Evolutionary conservation across 2,797 vertebrate species (phyloP).

Genomic region (Myripristis jacobus): DNA sequence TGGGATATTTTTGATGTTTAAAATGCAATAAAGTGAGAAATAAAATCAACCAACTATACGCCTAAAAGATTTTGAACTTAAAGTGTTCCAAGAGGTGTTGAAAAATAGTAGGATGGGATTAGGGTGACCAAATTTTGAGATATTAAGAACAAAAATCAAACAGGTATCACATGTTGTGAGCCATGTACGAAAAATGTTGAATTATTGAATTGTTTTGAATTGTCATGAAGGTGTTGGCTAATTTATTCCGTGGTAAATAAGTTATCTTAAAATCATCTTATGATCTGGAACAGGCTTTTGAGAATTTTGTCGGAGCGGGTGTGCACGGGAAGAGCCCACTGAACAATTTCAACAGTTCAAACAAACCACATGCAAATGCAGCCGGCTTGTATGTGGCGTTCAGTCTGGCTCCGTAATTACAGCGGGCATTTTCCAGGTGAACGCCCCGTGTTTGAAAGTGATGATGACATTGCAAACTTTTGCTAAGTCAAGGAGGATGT

Average conservation of each 20-base stretch:
- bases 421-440: background rate
- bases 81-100: constrained; percentile 30
- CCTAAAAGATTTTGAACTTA: constrained; percentile 46
- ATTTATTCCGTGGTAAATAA: constrained; percentile 43
- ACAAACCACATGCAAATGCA: background rate
- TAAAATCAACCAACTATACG: constrained; percentile 46
- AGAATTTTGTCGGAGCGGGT: too few species aligned
- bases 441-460: background rate
- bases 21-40: constrained; percentile 39
- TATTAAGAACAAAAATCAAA: constrained; percentile 26
- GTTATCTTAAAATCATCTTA: constrained; percentile 42
- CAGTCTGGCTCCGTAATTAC: background rate
- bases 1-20: too few species aligned
- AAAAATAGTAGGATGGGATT: too few species aligned
- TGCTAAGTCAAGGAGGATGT: too few species aligned
- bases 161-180: constrained; percentile 34
- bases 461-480: background rate
- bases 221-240: constrained; percentile 19
- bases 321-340: background rate
- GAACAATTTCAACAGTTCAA: constrained; percentile 1
- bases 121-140: constrained; percentile 21
- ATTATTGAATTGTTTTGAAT: constrained; percentile 39
- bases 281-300: too few species aligned
- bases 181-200: constrained; percentile 34
- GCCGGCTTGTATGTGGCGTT: background rate